Percentiles rank a stretch among this genome's conserved stretches.
Evolutionary conservation across 2,888 invertebrate genomes (phyloP).

Genomic region (Orthonevra nobilis): DNA sequence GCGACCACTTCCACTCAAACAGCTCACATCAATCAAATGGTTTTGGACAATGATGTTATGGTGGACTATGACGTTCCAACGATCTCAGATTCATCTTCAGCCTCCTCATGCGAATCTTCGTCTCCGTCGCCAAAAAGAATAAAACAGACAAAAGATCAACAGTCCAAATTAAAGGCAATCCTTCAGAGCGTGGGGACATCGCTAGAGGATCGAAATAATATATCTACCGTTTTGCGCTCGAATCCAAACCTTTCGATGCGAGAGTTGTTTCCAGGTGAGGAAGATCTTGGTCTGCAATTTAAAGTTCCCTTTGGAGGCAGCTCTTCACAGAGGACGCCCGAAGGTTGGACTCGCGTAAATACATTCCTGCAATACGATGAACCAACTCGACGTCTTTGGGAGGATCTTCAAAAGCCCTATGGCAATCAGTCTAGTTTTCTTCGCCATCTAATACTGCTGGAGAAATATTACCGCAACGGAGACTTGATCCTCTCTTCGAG

Average conservation of each 20-base stretch:
- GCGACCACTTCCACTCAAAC: constrained; percentile 28
- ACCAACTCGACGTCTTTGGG: constrained; percentile 90
- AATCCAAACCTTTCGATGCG: constrained; percentile 92
- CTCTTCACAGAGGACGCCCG: constrained; percentile 84
- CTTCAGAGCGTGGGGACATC: constrained; percentile 73
- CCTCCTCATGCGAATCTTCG: constrained; percentile 74
- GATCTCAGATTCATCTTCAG: constrained; percentile 68
- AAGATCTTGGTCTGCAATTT: constrained; percentile 87
- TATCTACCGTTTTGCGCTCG: constrained; percentile 78
- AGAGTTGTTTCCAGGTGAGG: constrained; percentile 90
- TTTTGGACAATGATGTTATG: constrained; percentile 75
- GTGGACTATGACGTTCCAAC: constrained; percentile 78
- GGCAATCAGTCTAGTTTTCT: constrained; percentile 93
- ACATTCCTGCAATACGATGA: constrained; percentile 90
- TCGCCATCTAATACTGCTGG: constrained; percentile 88
- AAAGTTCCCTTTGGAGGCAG: constrained; percentile 86
- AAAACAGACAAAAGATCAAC: constrained; percentile 45
- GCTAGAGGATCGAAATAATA: constrained; percentile 72
- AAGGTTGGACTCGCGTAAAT: constrained; percentile 91
- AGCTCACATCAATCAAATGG: constrained; percentile 71
- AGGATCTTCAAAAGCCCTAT: constrained; percentile 91
- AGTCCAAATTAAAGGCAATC: constrained; percentile 78
- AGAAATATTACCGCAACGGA: constrained; percentile 91
- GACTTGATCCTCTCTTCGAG: constrained; percentile 87
- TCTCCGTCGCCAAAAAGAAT: constrained; percentile 67